Evolutionary conservation across 2,888 invertebrate genomes (phyloP), one percentile per base, ranked within the genome.

Genomic region (Diplolepis rosae): DNA sequence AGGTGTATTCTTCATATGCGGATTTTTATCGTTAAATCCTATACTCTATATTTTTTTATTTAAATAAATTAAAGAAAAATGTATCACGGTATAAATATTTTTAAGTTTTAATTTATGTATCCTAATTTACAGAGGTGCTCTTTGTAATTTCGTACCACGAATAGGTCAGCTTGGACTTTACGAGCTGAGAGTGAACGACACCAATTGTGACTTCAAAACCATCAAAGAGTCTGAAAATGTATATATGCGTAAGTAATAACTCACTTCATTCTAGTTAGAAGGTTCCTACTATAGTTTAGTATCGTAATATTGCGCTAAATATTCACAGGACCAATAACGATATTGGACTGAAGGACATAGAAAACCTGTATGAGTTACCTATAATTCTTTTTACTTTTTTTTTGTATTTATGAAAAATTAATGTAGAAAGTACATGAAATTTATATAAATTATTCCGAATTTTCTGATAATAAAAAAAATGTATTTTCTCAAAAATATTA

Each of bases 81-180:
- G n/a, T n/a, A n/a, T n/a, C n/a, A n/a, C n/a, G n/a, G n/a, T n/a
- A n/a, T n/a, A n/a, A n/a, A n/a, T 45, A 32, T 18, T 48, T 22
- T 56, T 22, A 68, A 48, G 18, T 2, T 11, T 56, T 18, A 1
- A 52, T 56, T 18, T 65, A 45, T 18, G 3, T 30, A 24, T 71
- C 7, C 42, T 6, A 0, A 32, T 50, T 66, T 27, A 11, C 87
- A 94, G 93, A 68, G 89, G 91, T 11, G 82, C 92, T 48, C 78
- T 93, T 65, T 94, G 94, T 81, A 91, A 92, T 78, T 77, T 93
- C 32, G 83, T 89, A 7, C 91, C 92, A 1, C 87, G 91, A 70
- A 84, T 94, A 78, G 93, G 92, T 1, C 92, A 95, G 89, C 94
- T 94, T 82, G 95, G 95, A 4, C 92, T 94, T 68, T 95, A 95